phyloP scores from a whole-genome alignment of 2,888 invertebrate genomes.

The Liopterus haemorrhoidalis region DNA sequence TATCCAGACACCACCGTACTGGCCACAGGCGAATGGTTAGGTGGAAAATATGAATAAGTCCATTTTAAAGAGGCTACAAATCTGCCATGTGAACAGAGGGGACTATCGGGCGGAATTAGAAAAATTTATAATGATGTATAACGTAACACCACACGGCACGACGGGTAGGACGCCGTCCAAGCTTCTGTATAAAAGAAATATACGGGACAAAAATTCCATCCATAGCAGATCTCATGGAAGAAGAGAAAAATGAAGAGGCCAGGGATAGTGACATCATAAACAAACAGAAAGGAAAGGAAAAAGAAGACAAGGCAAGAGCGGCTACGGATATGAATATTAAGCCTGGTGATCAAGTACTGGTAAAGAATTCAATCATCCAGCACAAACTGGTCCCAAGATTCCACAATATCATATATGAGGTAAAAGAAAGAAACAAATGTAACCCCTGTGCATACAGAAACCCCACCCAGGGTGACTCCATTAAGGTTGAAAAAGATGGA shows the following conservation, averaged over 20 bases:
- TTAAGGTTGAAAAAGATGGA: too few relatives aligned
- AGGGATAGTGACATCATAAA: constrained; percentile 27
- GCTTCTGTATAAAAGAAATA: constrained; percentile 29
- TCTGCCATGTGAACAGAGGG: constrained; percentile 21
- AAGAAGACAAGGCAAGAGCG: constrained; percentile 27
- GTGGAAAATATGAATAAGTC: constrained; percentile 33
- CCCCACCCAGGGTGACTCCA: too few relatives aligned
- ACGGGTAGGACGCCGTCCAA: constrained; percentile 35
- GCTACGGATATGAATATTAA: constrained; percentile 20
- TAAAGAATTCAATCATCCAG: constrained; percentile 6
- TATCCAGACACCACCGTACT: too few relatives aligned
- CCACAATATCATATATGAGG: constrained; percentile 13
- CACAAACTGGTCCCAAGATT: constrained; percentile 11
- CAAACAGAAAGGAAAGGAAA: constrained; percentile 32
- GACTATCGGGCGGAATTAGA: constrained; percentile 27
- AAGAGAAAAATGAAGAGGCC: constrained; percentile 27
- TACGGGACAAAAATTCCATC: constrained; percentile 32
- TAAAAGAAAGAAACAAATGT: constrained; percentile 16
- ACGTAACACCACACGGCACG: constrained; percentile 34
- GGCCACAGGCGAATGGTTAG: too few relatives aligned
- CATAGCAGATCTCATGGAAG: constrained; percentile 15
- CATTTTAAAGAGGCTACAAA: constrained; percentile 32
- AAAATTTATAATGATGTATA: constrained; percentile 29
- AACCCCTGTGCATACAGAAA: too few relatives aligned
- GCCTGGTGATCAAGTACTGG: constrained; percentile 16